Conservation (phyloP, 2,888 invertebrate species). For the Napeogenes sylphis region DNA sequence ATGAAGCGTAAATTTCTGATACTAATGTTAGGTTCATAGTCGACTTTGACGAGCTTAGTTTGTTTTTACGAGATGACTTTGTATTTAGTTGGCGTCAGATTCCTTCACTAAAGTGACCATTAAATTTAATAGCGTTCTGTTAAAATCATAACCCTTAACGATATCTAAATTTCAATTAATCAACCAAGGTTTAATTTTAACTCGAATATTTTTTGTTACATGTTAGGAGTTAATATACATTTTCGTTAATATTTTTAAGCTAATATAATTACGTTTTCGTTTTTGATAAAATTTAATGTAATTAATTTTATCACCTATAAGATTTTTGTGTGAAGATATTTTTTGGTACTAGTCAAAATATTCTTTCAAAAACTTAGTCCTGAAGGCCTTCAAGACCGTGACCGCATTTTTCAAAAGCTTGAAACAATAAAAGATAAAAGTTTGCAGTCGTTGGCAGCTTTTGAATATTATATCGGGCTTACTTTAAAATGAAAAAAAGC, state of each 20-base stretch:
- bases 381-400: neutral
- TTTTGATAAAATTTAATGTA: too few relatives aligned
- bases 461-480: neutral
- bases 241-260: too few relatives aligned
- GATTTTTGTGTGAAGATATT: too few relatives aligned
- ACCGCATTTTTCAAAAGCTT: neutral
- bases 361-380: neutral
- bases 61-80: constrained; percentile 48
- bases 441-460: neutral
- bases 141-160: neutral
- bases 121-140: constrained; percentile 24
- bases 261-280: too few relatives aligned
- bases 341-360: neutral
- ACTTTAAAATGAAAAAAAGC: neutral
- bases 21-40: constrained; percentile 51
- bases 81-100: constrained; percentile 36
- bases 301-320: too few relatives aligned
- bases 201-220: too few relatives aligned
- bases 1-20: constrained; percentile 57
- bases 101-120: constrained; percentile 21
- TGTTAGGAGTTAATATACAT: too few relatives aligned
- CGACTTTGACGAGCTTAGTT: constrained; percentile 47
- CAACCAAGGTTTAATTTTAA: too few relatives aligned
- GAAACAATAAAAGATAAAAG: constrained; percentile 3
- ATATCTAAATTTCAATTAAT: too few relatives aligned